phyloP scores from a whole-genome alignment of 2,797 vertebrate species.

The Acanthurus lineatus region DNA sequence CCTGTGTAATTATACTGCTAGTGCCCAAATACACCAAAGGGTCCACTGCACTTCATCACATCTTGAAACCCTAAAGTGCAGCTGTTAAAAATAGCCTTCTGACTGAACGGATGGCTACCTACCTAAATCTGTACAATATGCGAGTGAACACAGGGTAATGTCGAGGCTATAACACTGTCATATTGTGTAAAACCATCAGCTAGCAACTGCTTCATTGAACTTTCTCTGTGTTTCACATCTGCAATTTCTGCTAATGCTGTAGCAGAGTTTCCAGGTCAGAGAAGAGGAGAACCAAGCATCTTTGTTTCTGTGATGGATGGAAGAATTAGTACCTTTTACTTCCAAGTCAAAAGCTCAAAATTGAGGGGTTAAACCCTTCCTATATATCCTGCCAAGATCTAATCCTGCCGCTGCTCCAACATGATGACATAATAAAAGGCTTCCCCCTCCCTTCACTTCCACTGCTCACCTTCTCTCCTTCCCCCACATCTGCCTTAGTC shows the following conservation, averaged over 20 bases:
- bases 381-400: conserved; percentile 21
- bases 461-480: conserved; percentile 66
- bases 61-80: conserved; percentile 61
- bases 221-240: not conserved
- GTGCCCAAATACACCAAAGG: conserved; percentile 60
- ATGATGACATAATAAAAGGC: conserved; percentile 73
- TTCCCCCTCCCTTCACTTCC: conserved; percentile 58
- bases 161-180: conserved; percentile 17
- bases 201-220: not conserved
- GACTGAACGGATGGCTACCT: conserved; percentile 34
- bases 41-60: conserved; percentile 67
- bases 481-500: conserved; percentile 61
- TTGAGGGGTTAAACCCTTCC: conserved; percentile 33
- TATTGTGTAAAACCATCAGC: conserved; percentile 17
- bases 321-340: conserved; percentile 33
- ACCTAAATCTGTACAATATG: conserved; percentile 31
- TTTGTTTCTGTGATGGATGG: conserved; percentile 23
- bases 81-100: conserved; percentile 68
- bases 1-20: conserved; percentile 72
- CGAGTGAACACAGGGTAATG: conserved; percentile 14
- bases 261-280: conserved; percentile 16
- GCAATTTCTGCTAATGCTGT: not conserved
- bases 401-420: conserved; percentile 46
- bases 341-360: conserved; percentile 19
- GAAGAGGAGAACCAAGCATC: not conserved